Conservation (phyloP, 2,888 invertebrate species). For the Drosophila nr. fundita region DNA sequence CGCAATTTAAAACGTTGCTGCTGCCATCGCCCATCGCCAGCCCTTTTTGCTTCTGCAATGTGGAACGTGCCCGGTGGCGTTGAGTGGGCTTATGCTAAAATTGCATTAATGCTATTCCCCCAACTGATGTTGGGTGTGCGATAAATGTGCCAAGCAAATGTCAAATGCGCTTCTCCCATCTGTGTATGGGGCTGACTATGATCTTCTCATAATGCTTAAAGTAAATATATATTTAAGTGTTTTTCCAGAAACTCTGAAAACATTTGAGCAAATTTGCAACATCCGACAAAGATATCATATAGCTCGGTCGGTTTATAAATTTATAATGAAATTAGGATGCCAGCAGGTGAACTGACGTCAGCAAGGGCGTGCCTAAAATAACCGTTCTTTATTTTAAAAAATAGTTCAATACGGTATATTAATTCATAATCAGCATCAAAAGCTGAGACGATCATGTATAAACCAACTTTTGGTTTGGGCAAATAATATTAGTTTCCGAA, state of each 20-base stretch:
- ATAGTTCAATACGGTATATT: not conserved
- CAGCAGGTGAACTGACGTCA: not conserved
- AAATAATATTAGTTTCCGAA: not conserved
- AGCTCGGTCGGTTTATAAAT: not conserved
- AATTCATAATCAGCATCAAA: not conserved
- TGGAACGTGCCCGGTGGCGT: conserved; percentile 58
- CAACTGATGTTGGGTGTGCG: conserved; percentile 28
- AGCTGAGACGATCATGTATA: not conserved
- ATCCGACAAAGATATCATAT: not conserved
- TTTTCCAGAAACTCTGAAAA: not conserved
- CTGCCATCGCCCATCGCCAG: conserved; percentile 1
- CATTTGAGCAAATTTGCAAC: not conserved
- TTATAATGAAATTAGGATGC: not conserved
- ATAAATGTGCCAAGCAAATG: conserved; percentile 63
- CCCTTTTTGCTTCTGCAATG: conserved; percentile 4
- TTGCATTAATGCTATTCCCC: conserved; percentile 70
- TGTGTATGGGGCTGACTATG: not conserved
- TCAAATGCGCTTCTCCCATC: conserved; percentile 48
- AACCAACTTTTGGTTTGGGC: not conserved
- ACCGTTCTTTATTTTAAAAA: not conserved
- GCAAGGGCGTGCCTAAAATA: not conserved
- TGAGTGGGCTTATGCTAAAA: conserved; percentile 64
- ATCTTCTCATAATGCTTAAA: not conserved
- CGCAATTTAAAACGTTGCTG: conserved; percentile 63
- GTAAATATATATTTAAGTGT: not conserved